Evolutionary conservation across 1,140 invertebrate species (phyloP).

Genomic region (Teleopsis dalmanni): DNA sequence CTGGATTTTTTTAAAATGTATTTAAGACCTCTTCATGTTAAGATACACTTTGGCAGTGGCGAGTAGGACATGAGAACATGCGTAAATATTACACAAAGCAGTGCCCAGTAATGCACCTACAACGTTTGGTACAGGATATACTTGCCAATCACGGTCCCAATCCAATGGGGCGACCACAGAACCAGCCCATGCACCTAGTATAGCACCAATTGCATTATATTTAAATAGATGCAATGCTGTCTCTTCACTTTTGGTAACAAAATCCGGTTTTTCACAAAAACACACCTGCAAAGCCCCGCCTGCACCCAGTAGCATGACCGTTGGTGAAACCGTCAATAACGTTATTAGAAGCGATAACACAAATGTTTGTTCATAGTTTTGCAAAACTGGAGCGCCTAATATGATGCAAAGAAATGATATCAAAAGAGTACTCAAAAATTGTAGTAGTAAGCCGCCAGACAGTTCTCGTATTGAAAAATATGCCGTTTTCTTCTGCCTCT

Average conservation of each 20-base stretch:
- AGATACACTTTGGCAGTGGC: constrained; percentile 36
- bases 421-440: constrained; percentile 34
- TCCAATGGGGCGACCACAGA: constrained; percentile 73
- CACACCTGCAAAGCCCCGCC: constrained; percentile 36
- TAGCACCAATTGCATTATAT: constrained; percentile 48
- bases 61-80: constrained; percentile 35
- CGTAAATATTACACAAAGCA: constrained; percentile 45
- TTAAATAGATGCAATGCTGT: constrained; percentile 42
- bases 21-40: constrained; percentile 31
- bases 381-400: constrained; percentile 37
- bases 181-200: constrained; percentile 72
- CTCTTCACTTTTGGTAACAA: constrained; percentile 36
- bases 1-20: no score
- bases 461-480: constrained; percentile 33
- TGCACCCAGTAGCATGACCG: constrained; percentile 36
- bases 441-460: constrained; percentile 28
- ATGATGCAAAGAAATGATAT: constrained; percentile 42
- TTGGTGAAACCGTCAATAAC: constrained; percentile 35
- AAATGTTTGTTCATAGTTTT: constrained; percentile 41
- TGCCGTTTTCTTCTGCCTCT: constrained; percentile 31
- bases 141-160: constrained; percentile 77
- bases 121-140: constrained; percentile 61
- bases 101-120: constrained; percentile 56
- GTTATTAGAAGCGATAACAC: constrained; percentile 37
- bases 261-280: constrained; percentile 40